Evolutionary conservation across 2,888 invertebrate species (phyloP).

Genomic region (Drosophila algonquin): DNA sequence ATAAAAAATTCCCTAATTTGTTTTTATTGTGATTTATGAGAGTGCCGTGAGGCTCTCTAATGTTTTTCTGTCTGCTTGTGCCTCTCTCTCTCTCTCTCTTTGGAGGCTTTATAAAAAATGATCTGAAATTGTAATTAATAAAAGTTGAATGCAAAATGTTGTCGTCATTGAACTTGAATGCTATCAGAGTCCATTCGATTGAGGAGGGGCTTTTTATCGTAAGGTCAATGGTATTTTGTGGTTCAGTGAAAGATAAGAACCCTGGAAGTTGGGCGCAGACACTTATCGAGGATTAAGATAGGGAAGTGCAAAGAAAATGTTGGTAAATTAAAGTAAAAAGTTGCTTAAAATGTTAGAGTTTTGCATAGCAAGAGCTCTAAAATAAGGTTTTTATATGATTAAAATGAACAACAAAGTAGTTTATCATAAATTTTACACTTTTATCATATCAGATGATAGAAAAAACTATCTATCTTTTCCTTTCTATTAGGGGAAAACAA

Average conservation of each 20-base stretch:
- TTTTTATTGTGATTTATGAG: constrained; percentile 76
- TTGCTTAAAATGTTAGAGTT: background rate
- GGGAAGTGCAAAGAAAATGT: background rate
- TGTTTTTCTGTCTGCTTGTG: background rate
- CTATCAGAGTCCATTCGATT: background rate
- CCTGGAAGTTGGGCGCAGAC: background rate
- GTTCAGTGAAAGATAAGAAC: constrained; percentile 9
- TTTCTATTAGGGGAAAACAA: no score
- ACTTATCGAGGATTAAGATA: background rate
- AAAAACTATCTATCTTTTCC: no score
- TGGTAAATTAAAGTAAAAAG: background rate
- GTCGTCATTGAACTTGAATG: constrained; percentile 39
- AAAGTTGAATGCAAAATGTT: constrained; percentile 15
- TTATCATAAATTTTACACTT: no score
- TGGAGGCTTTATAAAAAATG: background rate
- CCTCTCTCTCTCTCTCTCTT: background rate
- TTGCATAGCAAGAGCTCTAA: background rate
- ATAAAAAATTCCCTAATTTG: constrained; percentile 72
- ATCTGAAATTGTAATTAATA: constrained; percentile 1
- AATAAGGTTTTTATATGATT: background rate
- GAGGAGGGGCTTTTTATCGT: constrained; percentile 23
- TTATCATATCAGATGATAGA: no score
- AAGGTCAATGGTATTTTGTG: constrained; percentile 1
- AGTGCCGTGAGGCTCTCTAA: constrained; percentile 13
- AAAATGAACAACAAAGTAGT: background rate